A percentile compares a stretch with the other conserved stretches of the same genome.
phyloP scores from a whole-genome alignment of 2,797 vertebrate genomes.

The Rhynchonycteris naso region DNA sequence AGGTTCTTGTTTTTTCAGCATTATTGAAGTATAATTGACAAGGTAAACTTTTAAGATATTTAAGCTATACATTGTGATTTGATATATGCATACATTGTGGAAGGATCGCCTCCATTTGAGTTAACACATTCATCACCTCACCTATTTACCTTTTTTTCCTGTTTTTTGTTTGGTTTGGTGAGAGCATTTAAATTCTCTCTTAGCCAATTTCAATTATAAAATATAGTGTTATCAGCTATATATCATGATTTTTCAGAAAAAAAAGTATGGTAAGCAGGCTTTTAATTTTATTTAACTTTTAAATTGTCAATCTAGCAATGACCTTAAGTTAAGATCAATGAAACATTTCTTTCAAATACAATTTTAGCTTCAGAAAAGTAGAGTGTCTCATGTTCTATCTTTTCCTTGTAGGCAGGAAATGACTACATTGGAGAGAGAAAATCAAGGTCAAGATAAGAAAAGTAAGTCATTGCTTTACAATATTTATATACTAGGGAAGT shows the following conservation, averaged over 20 bases:
- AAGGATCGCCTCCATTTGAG: not conserved
- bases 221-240: not conserved
- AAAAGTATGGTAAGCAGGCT: not conserved
- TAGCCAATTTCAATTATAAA: not conserved
- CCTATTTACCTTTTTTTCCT: not conserved
- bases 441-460: constrained; percentile 40
- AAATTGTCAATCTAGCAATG: not conserved
- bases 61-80: not conserved
- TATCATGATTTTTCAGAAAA: not conserved
- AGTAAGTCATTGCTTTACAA: constrained; percentile 45
- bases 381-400: not conserved
- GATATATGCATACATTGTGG: not conserved
- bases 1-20: not conserved
- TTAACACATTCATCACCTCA: not conserved
- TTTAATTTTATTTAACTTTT: not conserved
- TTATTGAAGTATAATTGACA: not conserved
- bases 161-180: not conserved
- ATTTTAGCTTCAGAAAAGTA: not conserved
- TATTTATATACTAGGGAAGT: not conserved
- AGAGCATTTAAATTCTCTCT: not conserved
- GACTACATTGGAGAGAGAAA: constrained; percentile 9
- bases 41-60: not conserved
- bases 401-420: constrained; percentile 58
- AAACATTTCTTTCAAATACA: not conserved
- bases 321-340: not conserved